phyloP scores from a whole-genome alignment of 2,888 invertebrate species.

The Keiferia lycopersicella region DNA sequence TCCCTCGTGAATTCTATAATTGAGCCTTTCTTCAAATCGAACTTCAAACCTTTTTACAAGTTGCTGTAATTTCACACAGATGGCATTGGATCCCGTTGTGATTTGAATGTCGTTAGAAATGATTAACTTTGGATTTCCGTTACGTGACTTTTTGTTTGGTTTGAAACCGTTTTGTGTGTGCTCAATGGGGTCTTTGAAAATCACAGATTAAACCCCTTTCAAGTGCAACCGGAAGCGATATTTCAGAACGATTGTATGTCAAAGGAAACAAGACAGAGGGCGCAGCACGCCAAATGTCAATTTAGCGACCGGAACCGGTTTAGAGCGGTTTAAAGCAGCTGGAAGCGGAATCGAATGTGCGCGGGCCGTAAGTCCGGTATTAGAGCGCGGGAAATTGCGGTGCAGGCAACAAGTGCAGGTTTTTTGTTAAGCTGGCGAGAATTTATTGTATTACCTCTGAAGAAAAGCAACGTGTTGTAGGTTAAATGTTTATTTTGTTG shows the following conservation, averaged over 20 bases:
- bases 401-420: conserved; percentile 1
- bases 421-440: background rate
- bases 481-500: conserved; percentile 8
- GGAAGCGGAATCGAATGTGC: conserved; percentile 13
- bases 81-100: background rate
- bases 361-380: conserved; percentile 13
- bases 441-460: background rate
- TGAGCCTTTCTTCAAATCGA: conserved; percentile 32
- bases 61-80: conserved; percentile 21
- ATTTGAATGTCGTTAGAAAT: background rate
- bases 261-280: conserved; percentile 1
- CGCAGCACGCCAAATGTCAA: background rate
- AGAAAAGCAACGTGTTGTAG: conserved; percentile 1
- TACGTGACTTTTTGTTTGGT: too few species aligned
- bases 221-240: background rate
- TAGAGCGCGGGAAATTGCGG: conserved; percentile 14
- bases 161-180: too few species aligned
- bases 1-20: conserved; percentile 37
- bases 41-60: conserved; percentile 29
- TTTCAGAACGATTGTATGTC: background rate
- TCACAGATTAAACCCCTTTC: background rate
- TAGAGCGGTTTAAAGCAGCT: conserved; percentile 3
- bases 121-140: too few species aligned
- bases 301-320: background rate
- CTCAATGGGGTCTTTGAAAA: too few species aligned